These are phyloP conservation scores for Notodonta ziczac DNA, from an alignment of 2,888 invertebrate genomes.

Conservation along the genomic window DNA sequence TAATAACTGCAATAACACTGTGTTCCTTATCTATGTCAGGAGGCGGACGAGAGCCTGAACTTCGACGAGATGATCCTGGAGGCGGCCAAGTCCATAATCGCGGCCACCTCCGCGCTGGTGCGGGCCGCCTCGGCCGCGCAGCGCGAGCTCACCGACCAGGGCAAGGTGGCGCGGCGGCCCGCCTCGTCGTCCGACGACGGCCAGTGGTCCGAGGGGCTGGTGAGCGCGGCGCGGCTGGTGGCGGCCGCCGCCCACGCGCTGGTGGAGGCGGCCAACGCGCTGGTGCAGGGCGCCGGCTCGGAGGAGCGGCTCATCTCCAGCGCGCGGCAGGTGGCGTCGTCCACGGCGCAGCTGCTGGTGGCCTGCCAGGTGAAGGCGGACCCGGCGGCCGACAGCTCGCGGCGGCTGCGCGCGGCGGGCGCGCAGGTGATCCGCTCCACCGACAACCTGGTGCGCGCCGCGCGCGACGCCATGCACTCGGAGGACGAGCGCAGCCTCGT, in stretches of 20 bases:
- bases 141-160: conserved; percentile 95
- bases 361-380: conserved; percentile 83
- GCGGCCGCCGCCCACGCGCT: conserved; percentile 99
- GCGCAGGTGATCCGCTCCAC: conserved; percentile 96
- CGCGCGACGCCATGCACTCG: conserved; percentile 95
- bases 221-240: conserved; percentile 97
- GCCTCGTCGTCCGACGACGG: conserved; percentile 96
- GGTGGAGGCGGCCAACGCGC: conserved; percentile 98
- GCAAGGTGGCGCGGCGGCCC: conserved; percentile 93
- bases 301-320: conserved; percentile 98
- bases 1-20: no score
- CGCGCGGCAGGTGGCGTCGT: conserved; percentile 98
- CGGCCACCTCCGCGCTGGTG: conserved; percentile 98
- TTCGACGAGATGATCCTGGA: conserved; percentile 99
- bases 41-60: conserved; percentile 96
- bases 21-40: conserved; percentile 75
- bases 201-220: conserved; percentile 98
- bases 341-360: conserved; percentile 98
- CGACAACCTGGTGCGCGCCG: conserved; percentile 97
- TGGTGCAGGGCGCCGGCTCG: conserved; percentile 95
- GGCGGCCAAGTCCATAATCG: conserved; percentile 98
- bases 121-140: conserved; percentile 99
- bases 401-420: no score
- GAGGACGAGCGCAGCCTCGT: conserved; percentile 96
- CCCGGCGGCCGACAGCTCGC: no score